phyloP scores from a whole-genome alignment of 2,888 invertebrate genomes.

The Plutella xylostella region DNA sequence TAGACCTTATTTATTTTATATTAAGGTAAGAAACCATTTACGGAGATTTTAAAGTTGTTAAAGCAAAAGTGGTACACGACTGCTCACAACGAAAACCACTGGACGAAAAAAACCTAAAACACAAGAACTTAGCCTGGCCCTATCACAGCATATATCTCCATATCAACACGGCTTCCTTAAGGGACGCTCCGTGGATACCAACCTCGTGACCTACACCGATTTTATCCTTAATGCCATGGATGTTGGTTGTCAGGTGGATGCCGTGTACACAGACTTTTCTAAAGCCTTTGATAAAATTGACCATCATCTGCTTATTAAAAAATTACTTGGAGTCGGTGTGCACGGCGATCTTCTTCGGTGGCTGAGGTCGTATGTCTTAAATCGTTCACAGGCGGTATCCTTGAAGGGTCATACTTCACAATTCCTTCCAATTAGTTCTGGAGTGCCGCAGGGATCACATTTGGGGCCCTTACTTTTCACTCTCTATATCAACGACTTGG shows the following conservation, averaged over 20 bases:
- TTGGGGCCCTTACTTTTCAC: background rate
- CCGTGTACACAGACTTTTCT: slow-evolving; percentile 3
- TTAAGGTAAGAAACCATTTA: too few species aligned
- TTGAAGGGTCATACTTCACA: background rate
- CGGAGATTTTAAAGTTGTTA: too few species aligned
- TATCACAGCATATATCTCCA: background rate
- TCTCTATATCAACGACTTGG: background rate
- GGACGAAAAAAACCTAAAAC: too few species aligned
- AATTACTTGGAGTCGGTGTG: slow-evolving; percentile 1
- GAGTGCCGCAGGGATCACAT: background rate
- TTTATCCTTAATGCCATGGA: background rate
- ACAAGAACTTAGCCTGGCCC: too few species aligned
- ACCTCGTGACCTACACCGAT: background rate
- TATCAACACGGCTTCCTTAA: background rate
- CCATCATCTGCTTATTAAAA: background rate
- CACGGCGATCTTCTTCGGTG: background rate
- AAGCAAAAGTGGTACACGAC: too few species aligned
- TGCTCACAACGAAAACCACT: too few species aligned
- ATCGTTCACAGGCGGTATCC: background rate
- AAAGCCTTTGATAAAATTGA: background rate
- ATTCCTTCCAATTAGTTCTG: background rate
- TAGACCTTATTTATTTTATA: too few species aligned
- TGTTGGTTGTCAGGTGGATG: background rate
- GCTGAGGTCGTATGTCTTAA: background rate
- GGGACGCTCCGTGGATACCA: background rate